These are phyloP conservation scores for Diarsia brunnea DNA, from an alignment of 2,888 invertebrate genomes.

Conservation along the genomic window DNA sequence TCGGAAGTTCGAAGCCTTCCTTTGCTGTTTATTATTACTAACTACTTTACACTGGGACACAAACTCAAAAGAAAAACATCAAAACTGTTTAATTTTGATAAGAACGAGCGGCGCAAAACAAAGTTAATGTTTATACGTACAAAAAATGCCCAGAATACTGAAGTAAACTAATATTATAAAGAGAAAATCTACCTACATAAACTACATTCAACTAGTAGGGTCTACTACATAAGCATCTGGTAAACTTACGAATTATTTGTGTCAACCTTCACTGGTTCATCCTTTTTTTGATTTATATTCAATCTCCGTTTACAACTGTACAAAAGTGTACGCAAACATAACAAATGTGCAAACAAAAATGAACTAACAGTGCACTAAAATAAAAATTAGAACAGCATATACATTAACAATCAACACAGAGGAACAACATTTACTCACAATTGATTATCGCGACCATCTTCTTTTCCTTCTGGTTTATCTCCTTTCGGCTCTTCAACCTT, in stretches of 20 bases:
- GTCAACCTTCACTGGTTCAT: conserved; percentile 45
- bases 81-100: too few relatives aligned
- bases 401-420: neutral
- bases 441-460: conserved; percentile 95
- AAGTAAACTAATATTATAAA: too few relatives aligned
- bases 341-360: conserved; percentile 23
- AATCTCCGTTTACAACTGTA: conserved; percentile 47
- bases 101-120: too few relatives aligned
- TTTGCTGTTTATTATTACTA: neutral
- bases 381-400: conserved; percentile 9
- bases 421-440: conserved; percentile 88
- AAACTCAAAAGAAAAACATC: too few relatives aligned
- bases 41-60: neutral
- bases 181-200: neutral
- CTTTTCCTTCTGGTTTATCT: conserved; percentile 91
- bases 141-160: too few relatives aligned
- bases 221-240: conserved; percentile 11
- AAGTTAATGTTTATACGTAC: too few relatives aligned
- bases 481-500: conserved; percentile 83
- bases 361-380: conserved; percentile 4
- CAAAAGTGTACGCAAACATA: conserved; percentile 49
- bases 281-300: conserved; percentile 44
- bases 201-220: conserved; percentile 6
- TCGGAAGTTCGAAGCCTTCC: neutral
- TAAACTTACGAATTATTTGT: conserved; percentile 48